Evolutionary conservation across 2,797 vertebrate genomes (phyloP).

Genomic region (Esox masquinongy): DNA sequence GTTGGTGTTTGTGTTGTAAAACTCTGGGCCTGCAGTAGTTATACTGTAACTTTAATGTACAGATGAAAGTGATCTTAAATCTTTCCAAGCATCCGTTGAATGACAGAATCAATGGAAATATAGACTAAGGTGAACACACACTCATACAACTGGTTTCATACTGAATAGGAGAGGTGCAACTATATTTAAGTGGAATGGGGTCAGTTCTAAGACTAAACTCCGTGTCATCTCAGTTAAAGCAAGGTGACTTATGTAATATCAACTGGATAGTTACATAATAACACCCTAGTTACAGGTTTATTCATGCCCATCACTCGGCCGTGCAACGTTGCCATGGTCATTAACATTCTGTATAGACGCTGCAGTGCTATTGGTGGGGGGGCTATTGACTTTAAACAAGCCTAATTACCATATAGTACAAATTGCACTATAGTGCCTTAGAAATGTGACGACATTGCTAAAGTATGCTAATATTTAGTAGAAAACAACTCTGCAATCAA

Average conservation of each 20-base stretch:
- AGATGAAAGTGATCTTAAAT: constrained; percentile 7
- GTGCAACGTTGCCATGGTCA: too few species aligned
- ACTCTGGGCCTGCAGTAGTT: constrained; percentile 1
- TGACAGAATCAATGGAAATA: background rate
- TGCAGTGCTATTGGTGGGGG: too few species aligned
- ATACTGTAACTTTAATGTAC: background rate
- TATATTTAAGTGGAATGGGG: background rate
- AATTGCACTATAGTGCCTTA: too few species aligned
- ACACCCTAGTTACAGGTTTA: background rate
- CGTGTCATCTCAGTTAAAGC: background rate
- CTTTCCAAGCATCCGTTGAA: constrained; percentile 20
- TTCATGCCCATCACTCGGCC: too few species aligned
- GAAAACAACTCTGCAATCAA: too few species aligned
- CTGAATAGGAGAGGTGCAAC: background rate
- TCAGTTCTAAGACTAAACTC: background rate
- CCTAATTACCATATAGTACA: too few species aligned
- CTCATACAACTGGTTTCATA: too few species aligned
- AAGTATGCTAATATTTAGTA: too few species aligned
- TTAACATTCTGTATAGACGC: too few species aligned
- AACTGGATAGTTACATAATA: background rate
- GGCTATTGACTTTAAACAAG: too few species aligned
- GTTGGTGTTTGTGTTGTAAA: constrained; percentile 19
- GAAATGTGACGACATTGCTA: too few species aligned
- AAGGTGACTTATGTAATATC: background rate
- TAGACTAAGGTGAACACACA: too few species aligned